Evolutionary conservation across 2,113 vertebrate species (phyloP).

Genomic region (Phasianus colchicus): DNA sequence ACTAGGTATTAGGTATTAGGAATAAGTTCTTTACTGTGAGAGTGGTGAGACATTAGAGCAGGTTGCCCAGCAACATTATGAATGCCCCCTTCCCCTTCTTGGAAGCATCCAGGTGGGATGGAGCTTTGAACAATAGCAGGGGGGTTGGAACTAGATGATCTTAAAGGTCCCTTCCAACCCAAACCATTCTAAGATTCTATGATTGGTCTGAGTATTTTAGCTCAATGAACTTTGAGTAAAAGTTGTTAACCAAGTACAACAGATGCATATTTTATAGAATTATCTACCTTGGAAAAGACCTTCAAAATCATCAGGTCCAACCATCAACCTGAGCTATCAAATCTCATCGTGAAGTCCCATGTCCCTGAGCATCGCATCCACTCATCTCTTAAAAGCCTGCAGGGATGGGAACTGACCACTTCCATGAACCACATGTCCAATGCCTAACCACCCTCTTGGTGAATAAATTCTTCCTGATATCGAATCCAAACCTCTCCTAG

Average conservation of each 20-base stretch:
- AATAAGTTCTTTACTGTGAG: no score
- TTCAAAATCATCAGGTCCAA: not conserved
- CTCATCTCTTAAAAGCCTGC: not conserved
- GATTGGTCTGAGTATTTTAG: not conserved
- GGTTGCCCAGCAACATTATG: no score
- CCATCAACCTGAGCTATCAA: not conserved
- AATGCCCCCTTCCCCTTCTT: no score
- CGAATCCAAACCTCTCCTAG: not conserved
- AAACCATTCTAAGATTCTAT: no score
- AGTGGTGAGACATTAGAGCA: no score
- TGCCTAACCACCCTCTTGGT: not conserved
- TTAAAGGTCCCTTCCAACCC: no score
- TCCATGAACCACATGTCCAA: not conserved
- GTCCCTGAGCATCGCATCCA: not conserved
- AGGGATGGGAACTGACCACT: not conserved
- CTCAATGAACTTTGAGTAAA: not conserved
- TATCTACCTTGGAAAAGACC: not conserved
- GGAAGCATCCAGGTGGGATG: no score
- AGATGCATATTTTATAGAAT: not conserved
- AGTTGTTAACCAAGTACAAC: not conserved
- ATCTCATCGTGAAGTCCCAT: not conserved
- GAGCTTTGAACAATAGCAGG: no score
- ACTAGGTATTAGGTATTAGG: no score
- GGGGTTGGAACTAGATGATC: no score
- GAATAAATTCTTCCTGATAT: not conserved